phyloP scores from a whole-genome alignment of 1,140 invertebrate species.

The Ceratina australensis region DNA sequence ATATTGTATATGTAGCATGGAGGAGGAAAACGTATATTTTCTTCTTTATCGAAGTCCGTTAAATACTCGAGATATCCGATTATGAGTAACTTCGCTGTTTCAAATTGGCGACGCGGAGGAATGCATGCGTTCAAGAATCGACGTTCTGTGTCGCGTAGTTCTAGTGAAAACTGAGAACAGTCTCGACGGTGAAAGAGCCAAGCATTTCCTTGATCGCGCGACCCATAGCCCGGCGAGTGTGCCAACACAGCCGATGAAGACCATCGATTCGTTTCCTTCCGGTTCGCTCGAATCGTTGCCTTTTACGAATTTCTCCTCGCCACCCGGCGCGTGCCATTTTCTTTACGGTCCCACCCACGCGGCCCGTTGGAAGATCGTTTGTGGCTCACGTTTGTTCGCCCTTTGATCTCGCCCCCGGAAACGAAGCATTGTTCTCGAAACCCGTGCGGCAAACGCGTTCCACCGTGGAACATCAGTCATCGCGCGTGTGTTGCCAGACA shows the following conservation, averaged over 20 bases:
- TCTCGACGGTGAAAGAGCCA: constrained; percentile 27
- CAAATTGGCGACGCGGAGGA: neutral
- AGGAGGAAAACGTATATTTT: constrained; percentile 36
- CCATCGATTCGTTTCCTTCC: constrained; percentile 2
- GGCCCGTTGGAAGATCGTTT: neutral
- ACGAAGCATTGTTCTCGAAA: constrained; percentile 6
- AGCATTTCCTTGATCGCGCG: constrained; percentile 39
- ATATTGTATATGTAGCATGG: constrained; percentile 42
- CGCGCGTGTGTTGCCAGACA: neutral
- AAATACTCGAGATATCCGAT: constrained; percentile 3
- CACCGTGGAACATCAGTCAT: neutral
- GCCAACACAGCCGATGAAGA: constrained; percentile 14
- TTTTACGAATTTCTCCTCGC: neutral
- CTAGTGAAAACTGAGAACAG: constrained; percentile 70
- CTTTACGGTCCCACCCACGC: neutral
- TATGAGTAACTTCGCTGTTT: neutral
- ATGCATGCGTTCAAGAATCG: constrained; percentile 51
- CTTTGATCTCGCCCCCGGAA: neutral
- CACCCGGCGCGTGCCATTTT: neutral
- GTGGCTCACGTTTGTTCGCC: neutral
- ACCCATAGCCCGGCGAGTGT: constrained; percentile 57
- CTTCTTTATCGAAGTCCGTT: constrained; percentile 19
- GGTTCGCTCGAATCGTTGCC: neutral
- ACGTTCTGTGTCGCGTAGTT: constrained; percentile 56
- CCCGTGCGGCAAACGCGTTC: neutral